Base-by-base conservation (phyloP, 2,888 invertebrate species). In the Megamerina dolium region DNA sequence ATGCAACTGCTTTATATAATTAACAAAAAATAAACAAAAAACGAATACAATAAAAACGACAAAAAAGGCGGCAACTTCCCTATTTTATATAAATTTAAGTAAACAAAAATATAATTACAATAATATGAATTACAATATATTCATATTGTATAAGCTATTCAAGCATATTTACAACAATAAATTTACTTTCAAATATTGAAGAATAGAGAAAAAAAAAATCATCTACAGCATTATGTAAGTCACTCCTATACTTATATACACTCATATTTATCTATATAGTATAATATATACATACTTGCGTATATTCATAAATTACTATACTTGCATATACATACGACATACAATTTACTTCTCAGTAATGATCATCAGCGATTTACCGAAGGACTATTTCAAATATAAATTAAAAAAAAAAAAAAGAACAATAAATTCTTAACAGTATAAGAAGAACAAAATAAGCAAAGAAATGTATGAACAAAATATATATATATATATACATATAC, bases 31-130 rank as follows among this genome's bases (percentile, higher is more conserved):
- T n/a, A n/a, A n/a, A n/a, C n/a, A n/a, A n/a, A n/a, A n/a, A n/a
- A n/a, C n/a, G n/a, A n/a, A 27, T n/a, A 3, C 3, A 27, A 38
- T 43, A 47, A 45, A 44, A 43, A 44, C 37, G 38, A 41, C 46
- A 45, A 42, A 17, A 44, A 41, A n/a, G n/a, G 5, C 17, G 9
- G 13, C 23, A 9, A 13, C 20, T 35, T 35, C 20, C 10, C 20
- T 35, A 19, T 19, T 18, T 18, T 18, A 34, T 34, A 35, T 20
- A 35, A 12, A 35, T 35, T 20, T 12, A 5, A 10, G 20, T 20
- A 20, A 12, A 12, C 5, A 30, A 30, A 30, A 30, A 30, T 30
- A 30, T 9, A 30, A 9, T 30, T 4, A 17, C 19, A 34, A 34
- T 27, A 3, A 17, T 34, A n/a, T n/a, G n/a, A n/a, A n/a, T n/a